Percentiles rank a stretch among this genome's conserved stretches.
Evolutionary conservation across 2,888 invertebrate species (phyloP).

Genomic region (Philaethria dido): DNA sequence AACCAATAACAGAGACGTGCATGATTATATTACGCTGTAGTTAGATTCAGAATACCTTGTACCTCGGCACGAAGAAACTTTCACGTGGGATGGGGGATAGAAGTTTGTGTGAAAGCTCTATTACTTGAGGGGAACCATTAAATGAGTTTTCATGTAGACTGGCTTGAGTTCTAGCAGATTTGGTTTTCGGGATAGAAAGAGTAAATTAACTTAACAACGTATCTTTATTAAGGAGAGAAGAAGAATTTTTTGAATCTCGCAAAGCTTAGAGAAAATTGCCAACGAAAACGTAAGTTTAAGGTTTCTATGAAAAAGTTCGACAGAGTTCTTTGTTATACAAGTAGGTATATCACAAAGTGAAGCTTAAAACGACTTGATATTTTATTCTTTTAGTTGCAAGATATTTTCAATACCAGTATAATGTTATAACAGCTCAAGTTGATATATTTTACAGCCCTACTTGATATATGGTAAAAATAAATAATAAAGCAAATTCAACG

Average conservation of each 20-base stretch:
- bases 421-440: not conserved
- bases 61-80: slow-evolving; percentile 1
- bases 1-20: not conserved
- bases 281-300: no score
- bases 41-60: slow-evolving; percentile 11
- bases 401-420: not conserved
- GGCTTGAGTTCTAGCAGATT: slow-evolving; percentile 3
- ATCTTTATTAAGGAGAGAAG: not conserved
- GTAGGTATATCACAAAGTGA: not conserved
- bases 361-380: not conserved
- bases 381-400: not conserved
- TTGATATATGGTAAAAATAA: slow-evolving; percentile 22
- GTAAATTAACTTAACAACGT: not conserved
- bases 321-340: not conserved
- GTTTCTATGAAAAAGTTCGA: no score
- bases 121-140: slow-evolving; percentile 16
- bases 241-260: not conserved
- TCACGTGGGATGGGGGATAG: slow-evolving; percentile 1
- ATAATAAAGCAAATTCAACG: slow-evolving; percentile 54
- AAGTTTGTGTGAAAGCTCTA: slow-evolving; percentile 12
- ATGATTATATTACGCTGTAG: not conserved
- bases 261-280: no score
- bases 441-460: not conserved
- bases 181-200: slow-evolving; percentile 4
- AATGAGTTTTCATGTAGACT: slow-evolving; percentile 19